Evolutionary conservation across 2,888 invertebrate genomes (phyloP).

Genomic region (Harpalus rufipes): DNA sequence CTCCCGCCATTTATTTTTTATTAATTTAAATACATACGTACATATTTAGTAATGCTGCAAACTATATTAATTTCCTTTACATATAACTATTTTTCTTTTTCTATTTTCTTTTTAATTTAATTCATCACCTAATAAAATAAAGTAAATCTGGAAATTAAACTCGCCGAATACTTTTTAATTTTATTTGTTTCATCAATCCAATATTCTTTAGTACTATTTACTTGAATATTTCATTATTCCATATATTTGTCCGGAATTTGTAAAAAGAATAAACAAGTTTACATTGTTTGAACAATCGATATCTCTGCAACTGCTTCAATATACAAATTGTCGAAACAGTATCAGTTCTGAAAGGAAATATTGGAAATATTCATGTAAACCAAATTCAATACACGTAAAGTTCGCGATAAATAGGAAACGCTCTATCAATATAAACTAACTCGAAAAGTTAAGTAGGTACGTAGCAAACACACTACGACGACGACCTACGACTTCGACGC

Average conservation of each 20-base stretch:
- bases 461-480: neutral
- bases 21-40: too few species aligned
- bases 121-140: too few species aligned
- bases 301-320: conserved; percentile 9
- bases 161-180: too few species aligned
- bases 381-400: neutral
- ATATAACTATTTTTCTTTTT: too few species aligned
- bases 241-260: neutral
- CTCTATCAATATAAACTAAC: neutral
- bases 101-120: too few species aligned
- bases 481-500: neutral
- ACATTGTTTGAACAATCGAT: conserved; percentile 7
- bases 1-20: too few species aligned
- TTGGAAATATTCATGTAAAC: neutral
- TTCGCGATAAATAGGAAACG: neutral
- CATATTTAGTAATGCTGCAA: too few species aligned
- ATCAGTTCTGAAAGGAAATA: neutral
- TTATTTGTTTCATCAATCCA: too few species aligned
- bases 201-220: neutral
- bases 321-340: conserved; percentile 29
- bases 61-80: too few species aligned
- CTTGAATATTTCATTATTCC: neutral
- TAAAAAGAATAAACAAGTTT: neutral
- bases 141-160: too few species aligned
- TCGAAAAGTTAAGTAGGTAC: neutral